Evolutionary conservation across 2,888 invertebrate species (phyloP), one percentile per base, ranked within the genome.

Genomic region (Carterocephalus palaemon): DNA sequence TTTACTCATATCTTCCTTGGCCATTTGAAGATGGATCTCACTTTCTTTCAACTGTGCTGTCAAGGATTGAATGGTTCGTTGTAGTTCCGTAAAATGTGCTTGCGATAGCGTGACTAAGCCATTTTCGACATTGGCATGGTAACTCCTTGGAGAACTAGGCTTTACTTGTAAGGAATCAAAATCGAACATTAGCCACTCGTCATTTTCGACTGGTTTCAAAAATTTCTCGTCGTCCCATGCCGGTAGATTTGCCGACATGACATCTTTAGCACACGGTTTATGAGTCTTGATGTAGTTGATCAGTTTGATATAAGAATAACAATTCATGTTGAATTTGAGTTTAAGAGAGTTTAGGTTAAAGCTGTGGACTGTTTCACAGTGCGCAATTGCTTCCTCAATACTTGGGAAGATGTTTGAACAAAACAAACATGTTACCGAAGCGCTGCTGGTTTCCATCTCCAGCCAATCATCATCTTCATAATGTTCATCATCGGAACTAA

Each of bases 171-270:
- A 52, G n/a, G 83, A 78, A 32, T 87, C 87, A 48, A 83, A 90
- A 90, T 95, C 96, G 70, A 91, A 93, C 90, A 92, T 94, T 26
- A 96, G 75, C 93, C 95, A 93, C 5, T 93, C 89, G 68, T 96
- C 96, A 65, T 92, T 90, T 49, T 90, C 89, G 2, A 90, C 88
- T 0, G 96, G 95, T 66, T 91, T 92, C 46, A 96, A 83, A 70
- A 93, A 96, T 55, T 89, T 90, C 42, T 95, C 95, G 59, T 91
- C 90, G 6, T 90, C 88, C 95, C 95, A 96, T 3, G 90, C 68
- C 1, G 88, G 79, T 48, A 78, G 71, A 31, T 82, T 75, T 8
- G 89, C 69, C 3, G 78, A 73, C 53, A 89, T 83, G 28, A 92
- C 72, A 28, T 88, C 85, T 47, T 89, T 88, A 0, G 92, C 76